These are phyloP conservation scores for Chelonus formosanus DNA, from an alignment of 2,888 invertebrate species.

Conservation along the genomic window DNA sequence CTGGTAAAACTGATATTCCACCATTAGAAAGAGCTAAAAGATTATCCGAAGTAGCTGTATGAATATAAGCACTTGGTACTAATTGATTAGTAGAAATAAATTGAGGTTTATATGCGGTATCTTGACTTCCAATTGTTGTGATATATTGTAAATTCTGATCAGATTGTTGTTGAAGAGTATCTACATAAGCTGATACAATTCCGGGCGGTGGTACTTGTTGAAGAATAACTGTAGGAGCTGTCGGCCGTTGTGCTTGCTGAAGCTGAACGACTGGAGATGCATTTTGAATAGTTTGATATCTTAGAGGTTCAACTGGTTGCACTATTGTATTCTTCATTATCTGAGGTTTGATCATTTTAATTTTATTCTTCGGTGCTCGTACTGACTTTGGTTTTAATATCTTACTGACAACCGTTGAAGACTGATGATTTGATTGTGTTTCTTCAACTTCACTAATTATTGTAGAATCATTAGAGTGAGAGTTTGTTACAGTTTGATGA, in stretches of 20 bases:
- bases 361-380: constrained; percentile 48
- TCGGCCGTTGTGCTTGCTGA: constrained; percentile 68
- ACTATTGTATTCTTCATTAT: constrained; percentile 49
- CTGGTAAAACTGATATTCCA: constrained; percentile 60
- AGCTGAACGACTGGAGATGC: constrained; percentile 67
- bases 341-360: constrained; percentile 53
- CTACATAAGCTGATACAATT: constrained; percentile 73
- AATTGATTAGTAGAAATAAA: constrained; percentile 58
- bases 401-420: constrained; percentile 36
- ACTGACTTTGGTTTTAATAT: constrained; percentile 50
- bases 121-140: constrained; percentile 72
- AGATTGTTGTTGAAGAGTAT: constrained; percentile 75
- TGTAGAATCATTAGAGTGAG: constrained; percentile 43
- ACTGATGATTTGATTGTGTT: constrained; percentile 39
- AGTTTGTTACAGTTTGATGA: too few relatives aligned
- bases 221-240: constrained; percentile 74
- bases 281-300: constrained; percentile 56
- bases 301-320: constrained; percentile 38
- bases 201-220: constrained; percentile 73
- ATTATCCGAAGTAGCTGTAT: constrained; percentile 57
- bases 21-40: constrained; percentile 58
- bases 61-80: constrained; percentile 60
- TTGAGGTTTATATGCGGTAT: constrained; percentile 57
- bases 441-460: constrained; percentile 36
- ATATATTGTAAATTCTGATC: constrained; percentile 81